A percentile compares a stretch with the other conserved stretches of the same genome.
These are phyloP conservation scores for Nezara viridula DNA, from an alignment of 2,888 invertebrate genomes.

Conservation along the genomic window DNA sequence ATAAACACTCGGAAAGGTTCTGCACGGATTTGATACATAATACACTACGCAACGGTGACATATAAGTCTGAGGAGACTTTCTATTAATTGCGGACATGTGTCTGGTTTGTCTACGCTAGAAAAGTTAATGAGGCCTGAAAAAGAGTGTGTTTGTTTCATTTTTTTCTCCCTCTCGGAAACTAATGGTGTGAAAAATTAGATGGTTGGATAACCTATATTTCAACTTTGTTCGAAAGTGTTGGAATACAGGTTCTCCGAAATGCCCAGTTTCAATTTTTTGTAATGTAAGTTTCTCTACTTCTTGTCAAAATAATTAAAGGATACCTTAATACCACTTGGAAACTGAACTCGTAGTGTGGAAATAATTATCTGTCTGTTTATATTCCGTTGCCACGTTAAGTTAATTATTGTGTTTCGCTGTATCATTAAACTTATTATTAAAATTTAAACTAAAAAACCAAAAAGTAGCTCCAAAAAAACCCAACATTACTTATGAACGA, in stretches of 20 bases:
- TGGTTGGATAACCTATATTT: background rate
- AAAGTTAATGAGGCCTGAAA: background rate
- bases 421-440: too few relatives aligned
- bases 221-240: background rate
- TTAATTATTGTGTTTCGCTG: too few relatives aligned
- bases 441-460: too few relatives aligned
- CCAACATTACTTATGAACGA: too few relatives aligned
- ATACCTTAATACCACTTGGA: background rate
- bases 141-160: background rate
- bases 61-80: background rate
- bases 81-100: conserved; percentile 15
- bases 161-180: background rate
- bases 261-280: background rate
- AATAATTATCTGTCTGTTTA: background rate
- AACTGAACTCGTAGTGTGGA: background rate
- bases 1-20: background rate
- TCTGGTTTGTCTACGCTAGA: background rate
- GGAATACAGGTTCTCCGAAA: background rate
- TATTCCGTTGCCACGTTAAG: too few relatives aligned
- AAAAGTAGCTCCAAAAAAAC: too few relatives aligned
- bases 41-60: background rate
- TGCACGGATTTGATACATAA: background rate
- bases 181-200: conserved; percentile 32
- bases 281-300: background rate
- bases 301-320: background rate